Base-by-base conservation (phyloP, 2,113 vertebrate genomes). In the Thryonomys swinderianus region DNA sequence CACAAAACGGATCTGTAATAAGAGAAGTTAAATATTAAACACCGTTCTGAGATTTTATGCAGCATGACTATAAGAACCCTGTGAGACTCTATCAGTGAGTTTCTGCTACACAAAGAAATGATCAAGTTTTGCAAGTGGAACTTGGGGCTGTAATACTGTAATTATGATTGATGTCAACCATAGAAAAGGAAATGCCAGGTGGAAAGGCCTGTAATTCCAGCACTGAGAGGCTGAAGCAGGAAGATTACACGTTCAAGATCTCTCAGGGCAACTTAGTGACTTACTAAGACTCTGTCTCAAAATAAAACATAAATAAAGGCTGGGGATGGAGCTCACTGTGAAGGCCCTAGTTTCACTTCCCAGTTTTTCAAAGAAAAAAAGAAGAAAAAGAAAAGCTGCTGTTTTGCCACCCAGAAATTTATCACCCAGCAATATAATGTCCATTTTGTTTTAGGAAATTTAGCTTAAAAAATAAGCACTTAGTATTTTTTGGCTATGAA, bases 11-110 rank as follows among this genome's bases (percentile, higher is more conserved):
- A 74, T 80, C 27, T 88, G 17, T 20, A 80, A n/a, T 89, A 86
- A 82, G 4, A 92, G 32, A 48, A 85, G 32, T 30, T 84, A 87
- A 91, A 17, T 42, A 93, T 53, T 71, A 95, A 92, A 78, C 6
- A 80, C 59, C 20, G 57, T 71, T n/a, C 62, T 91, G 57, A 45
- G 85, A 91, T 91, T 66, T 91, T 76, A 92, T 76, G 74, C 57
- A 57, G 5, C 90, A 30, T 69, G 42, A 81, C 76, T 3, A 27
- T 42, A 5, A 78, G 17, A 85, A 27, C 8, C 40, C 71, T 85
- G 4, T 76, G 53, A 85, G 85, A 74, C 67, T 93, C 64, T 88
- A 74, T 34, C 48, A 13, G 42, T 59, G 42, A 89, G 32, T 69
- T 64, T 89, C 76, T 37, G 32, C 85, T 61, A 76, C 23, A 67